A percentile compares a stretch with the other conserved stretches of the same genome.
phyloP scores from a whole-genome alignment of 2,888 invertebrate species.

The Machimus rusticus region DNA sequence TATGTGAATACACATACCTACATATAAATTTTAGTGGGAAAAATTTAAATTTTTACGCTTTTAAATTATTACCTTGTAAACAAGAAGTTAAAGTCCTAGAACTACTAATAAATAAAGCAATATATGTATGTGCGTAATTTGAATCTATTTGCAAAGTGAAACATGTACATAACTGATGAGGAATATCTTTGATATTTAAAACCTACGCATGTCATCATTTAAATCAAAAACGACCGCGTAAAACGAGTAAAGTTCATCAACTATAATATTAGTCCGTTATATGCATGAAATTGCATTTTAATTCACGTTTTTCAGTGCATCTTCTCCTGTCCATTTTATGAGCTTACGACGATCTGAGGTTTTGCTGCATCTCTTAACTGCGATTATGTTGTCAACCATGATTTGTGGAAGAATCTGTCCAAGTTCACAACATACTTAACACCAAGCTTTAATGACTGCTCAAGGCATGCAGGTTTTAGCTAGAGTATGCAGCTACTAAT shows the following conservation, averaged over 20 bases:
- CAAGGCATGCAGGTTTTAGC: neutral
- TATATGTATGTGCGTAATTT: neutral
- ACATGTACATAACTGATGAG: neutral
- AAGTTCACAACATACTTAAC: neutral
- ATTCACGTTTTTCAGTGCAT: neutral
- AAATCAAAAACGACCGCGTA: neutral
- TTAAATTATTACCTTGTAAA: too few relatives aligned
- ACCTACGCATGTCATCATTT: neutral
- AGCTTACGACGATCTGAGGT: neutral
- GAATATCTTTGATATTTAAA: neutral
- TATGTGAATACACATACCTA: too few relatives aligned
- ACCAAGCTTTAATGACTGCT: neutral
- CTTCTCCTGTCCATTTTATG: neutral
- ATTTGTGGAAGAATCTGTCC: neutral
- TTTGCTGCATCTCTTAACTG: neutral
- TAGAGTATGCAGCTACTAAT: neutral
- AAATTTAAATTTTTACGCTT: neutral
- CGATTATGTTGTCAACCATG: constrained; percentile 4
- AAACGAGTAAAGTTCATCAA: neutral
- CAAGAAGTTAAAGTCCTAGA: neutral
- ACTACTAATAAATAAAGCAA: neutral
- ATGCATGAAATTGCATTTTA: neutral
- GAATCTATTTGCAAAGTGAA: neutral
- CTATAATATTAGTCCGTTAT: neutral
- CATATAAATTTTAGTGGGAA: neutral